Evolutionary conservation across 1,140 invertebrate genomes (phyloP), one percentile per base, ranked within the genome.

Genomic region (Aplysia californica): DNA sequence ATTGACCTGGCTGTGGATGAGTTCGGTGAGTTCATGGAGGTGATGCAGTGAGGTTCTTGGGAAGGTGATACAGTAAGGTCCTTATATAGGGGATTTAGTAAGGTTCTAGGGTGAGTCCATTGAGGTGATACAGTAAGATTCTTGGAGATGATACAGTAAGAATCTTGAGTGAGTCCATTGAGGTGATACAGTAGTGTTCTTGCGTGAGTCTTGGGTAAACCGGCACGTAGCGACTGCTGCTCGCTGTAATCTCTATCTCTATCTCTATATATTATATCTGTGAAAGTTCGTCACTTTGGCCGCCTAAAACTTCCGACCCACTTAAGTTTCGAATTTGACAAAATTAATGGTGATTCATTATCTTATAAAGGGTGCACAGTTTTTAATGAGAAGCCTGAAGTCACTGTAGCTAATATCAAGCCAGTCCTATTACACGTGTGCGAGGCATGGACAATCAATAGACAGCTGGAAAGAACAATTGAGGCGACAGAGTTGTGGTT

Each of bases 1-100:
- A 76, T 87, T 33, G 86, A 87, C 70, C 83, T 87, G 59, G 86
- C 86, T 35, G 80, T 87, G 0, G 86, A 87, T 58, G 86, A 87
- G 65, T 72, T 73, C 3, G 86, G 86, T 70, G 31, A 80, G 72
- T 86, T 79, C 82, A 74, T 85, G 20, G 6, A 23, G 78, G 81
- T 23, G 80, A 84, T 65, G 77, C 80, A 26, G 58, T 61, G 6
- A 26, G 10, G 23, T 6, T 10, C 6, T 61, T 15, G 58, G 6
- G 10, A 26, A 10, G 23, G 10, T 6, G 23, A 61, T 15, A 26
- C 29, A n/a, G 23, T 61, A 26, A 26, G 58, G 23, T 10, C 6
- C 26, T 15, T 61, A 61, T 15, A 26, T 61, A 6, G 23, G 6
- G 26, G 23, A 15, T 61, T 26, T 61, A 20, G 6, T 10, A 6